Percentiles rank a stretch among this genome's conserved stretches.
These are phyloP conservation scores for Halcyon leucocephala DNA, from an alignment of 2,797 vertebrate species.

Conservation along the genomic window DNA sequence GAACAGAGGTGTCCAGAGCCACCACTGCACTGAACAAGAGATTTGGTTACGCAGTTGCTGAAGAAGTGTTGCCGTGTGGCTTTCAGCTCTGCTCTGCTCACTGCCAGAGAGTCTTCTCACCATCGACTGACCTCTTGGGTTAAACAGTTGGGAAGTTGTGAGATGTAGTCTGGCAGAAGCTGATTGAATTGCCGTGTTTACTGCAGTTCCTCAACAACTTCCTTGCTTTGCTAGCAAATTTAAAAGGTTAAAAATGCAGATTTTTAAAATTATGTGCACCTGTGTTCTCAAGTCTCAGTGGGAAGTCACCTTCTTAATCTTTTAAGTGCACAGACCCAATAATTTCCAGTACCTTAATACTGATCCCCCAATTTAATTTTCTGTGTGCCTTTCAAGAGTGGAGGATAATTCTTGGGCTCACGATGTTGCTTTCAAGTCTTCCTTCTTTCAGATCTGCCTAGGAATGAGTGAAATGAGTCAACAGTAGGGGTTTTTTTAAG, in stretches of 20 bases:
- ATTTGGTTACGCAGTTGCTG: neutral
- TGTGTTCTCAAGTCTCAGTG: slow-evolving; percentile 50
- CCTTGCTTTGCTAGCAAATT: slow-evolving; percentile 62
- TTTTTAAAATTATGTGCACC: slow-evolving; percentile 55
- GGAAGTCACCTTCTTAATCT: slow-evolving; percentile 58
- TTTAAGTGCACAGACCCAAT: slow-evolving; percentile 27
- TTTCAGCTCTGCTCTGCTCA: neutral
- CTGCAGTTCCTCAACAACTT: slow-evolving; percentile 35
- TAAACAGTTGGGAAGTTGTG: neutral
- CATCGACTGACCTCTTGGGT: neutral
- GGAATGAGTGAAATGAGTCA: slow-evolving; percentile 68
- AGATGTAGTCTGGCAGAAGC: slow-evolving; percentile 29
- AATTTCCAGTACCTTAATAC: slow-evolving; percentile 38
- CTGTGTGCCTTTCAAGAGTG: neutral
- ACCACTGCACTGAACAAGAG: neutral
- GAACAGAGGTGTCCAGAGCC: neutral
- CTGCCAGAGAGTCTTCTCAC: neutral
- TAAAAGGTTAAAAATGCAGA: slow-evolving; percentile 60
- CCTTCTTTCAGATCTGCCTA: slow-evolving; percentile 45
- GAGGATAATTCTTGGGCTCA: slow-evolving; percentile 24
- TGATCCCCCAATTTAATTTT: slow-evolving; percentile 40
- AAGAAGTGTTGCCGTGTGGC: neutral
- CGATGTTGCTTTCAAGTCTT: slow-evolving; percentile 53
- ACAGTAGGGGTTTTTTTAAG: slow-evolving; percentile 47
- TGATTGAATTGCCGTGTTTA: slow-evolving; percentile 31